Percentiles rank a stretch among this genome's conserved stretches.
Conservation (phyloP, 2,888 invertebrate species). For the Beris chalybata region DNA sequence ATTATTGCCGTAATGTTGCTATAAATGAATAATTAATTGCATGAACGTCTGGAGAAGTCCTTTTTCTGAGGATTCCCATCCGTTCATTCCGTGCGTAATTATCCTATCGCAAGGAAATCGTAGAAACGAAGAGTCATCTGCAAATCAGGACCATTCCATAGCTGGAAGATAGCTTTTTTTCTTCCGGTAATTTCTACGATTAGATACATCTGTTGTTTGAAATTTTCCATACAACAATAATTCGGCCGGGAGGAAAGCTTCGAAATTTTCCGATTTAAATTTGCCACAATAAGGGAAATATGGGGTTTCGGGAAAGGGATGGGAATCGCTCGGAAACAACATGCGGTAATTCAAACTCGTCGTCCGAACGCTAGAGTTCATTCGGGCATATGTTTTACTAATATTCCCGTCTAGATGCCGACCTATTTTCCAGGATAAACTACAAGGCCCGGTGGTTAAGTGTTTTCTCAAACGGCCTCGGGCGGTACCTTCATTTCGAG, state of each 20-base stretch:
- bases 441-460: not conserved
- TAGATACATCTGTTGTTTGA: conserved; percentile 22
- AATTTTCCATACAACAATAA: not conserved
- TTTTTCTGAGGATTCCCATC: not conserved
- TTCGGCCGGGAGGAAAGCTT: too few relatives aligned
- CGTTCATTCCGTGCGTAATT: too few relatives aligned
- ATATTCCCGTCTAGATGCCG: not conserved
- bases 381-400: conserved; percentile 6
- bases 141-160: too few relatives aligned
- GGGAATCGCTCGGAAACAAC: too few relatives aligned
- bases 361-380: conserved; percentile 3
- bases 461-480: conserved; percentile 6
- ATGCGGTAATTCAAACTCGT: not conserved
- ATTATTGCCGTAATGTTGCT: conserved; percentile 28
- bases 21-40: conserved; percentile 32
- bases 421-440: conserved; percentile 20
- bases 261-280: too few relatives aligned
- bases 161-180: too few relatives aligned
- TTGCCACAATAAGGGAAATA: too few relatives aligned
- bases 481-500: conserved; percentile 4
- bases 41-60: conserved; percentile 16
- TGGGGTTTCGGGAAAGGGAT: too few relatives aligned
- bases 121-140: too few relatives aligned
- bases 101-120: too few relatives aligned
- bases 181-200: conserved; percentile 16